These are phyloP conservation scores for Glossophaga mutica DNA, from an alignment of 2,797 vertebrate genomes.

Conservation along the genomic window DNA sequence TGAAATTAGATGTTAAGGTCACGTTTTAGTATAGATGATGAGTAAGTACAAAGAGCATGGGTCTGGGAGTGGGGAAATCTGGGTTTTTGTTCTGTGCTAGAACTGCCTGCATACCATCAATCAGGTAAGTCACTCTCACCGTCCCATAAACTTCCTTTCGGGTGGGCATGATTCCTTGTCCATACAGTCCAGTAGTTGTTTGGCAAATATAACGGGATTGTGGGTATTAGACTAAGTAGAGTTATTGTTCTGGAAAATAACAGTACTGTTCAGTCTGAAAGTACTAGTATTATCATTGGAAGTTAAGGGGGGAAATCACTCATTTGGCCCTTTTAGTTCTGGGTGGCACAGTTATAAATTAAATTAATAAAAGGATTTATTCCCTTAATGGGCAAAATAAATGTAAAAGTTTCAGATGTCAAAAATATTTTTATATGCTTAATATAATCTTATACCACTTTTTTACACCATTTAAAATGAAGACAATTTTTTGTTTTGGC, in stretches of 20 bases:
- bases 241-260: background rate
- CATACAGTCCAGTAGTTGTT: background rate
- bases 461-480: constrained; percentile 8
- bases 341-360: background rate
- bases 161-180: background rate
- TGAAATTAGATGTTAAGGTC: background rate
- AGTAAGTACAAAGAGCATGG: background rate
- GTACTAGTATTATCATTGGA: background rate
- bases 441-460: background rate
- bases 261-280: background rate
- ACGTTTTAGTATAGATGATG: constrained; percentile 6
- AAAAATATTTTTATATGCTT: background rate
- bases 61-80: background rate
- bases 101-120: background rate
- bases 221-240: background rate
- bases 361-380: background rate
- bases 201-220: background rate
- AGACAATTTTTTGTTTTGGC: constrained; percentile 11
- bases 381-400: background rate
- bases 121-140: background rate
- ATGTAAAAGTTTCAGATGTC: background rate
- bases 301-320: background rate
- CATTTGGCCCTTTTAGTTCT: background rate
- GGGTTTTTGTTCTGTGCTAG: background rate
- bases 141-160: background rate